phyloP scores from a whole-genome alignment of 2,888 invertebrate genomes.

The Oxyteleia sp. region DNA sequence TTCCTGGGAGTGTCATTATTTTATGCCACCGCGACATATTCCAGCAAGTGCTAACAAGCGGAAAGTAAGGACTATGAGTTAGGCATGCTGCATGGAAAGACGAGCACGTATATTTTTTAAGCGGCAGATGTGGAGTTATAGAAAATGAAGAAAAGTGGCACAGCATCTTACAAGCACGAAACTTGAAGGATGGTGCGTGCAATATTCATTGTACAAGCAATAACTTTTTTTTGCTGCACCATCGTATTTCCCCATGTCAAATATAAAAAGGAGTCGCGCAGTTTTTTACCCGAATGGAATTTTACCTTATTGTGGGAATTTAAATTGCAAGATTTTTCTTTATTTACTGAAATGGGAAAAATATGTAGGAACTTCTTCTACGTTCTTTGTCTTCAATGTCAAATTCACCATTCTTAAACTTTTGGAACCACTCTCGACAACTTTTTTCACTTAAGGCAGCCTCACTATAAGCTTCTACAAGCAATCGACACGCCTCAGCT shows the following conservation, averaged over 20 bases:
- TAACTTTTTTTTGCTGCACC: slow-evolving; percentile 50
- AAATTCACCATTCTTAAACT: too few relatives aligned
- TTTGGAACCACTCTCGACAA: too few relatives aligned
- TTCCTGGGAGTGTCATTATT: slow-evolving; percentile 26
- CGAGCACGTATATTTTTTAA: slow-evolving; percentile 56
- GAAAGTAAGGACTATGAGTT: slow-evolving; percentile 32
- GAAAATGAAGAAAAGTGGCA: slow-evolving; percentile 81
- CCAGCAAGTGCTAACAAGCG: slow-evolving; percentile 45
- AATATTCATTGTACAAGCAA: slow-evolving; percentile 49
- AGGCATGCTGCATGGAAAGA: slow-evolving; percentile 26
- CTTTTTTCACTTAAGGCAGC: too few relatives aligned
- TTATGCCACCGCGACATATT: slow-evolving; percentile 19
- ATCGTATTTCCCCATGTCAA: slow-evolving; percentile 42
- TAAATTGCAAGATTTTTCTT: neutral
- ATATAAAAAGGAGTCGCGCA: slow-evolving; percentile 17
- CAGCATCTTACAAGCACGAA: slow-evolving; percentile 77
- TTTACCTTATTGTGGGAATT: neutral
- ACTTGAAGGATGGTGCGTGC: slow-evolving; percentile 74
- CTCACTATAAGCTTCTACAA: too few relatives aligned
- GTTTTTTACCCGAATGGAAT: slow-evolving; percentile 5
- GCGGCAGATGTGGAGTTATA: slow-evolving; percentile 33
- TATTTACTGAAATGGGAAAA: too few relatives aligned
- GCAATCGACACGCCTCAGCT: too few relatives aligned
- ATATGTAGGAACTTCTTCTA: too few relatives aligned
- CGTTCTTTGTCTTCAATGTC: too few relatives aligned